A percentile compares a stretch with the other conserved stretches of the same genome.
These are phyloP conservation scores for Argyrosomus regius DNA, from an alignment of 2,797 vertebrate genomes.

Conservation along the genomic window DNA sequence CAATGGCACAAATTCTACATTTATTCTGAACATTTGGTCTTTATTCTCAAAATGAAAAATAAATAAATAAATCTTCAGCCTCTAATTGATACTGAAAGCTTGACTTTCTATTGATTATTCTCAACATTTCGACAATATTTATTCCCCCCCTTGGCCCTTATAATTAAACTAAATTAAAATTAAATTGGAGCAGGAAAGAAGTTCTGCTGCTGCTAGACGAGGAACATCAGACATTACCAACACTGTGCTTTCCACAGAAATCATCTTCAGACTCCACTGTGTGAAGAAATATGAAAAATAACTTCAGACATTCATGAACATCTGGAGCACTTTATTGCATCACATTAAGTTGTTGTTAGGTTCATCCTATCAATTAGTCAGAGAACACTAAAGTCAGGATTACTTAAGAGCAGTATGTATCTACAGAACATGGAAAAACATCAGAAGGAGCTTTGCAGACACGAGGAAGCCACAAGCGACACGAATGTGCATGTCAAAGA, in stretches of 20 bases:
- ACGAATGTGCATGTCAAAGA: conserved; percentile 46
- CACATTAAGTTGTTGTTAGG: conserved; percentile 76
- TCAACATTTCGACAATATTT: not conserved
- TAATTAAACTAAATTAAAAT: no score
- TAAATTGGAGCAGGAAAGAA: not conserved
- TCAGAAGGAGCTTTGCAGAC: conserved; percentile 50
- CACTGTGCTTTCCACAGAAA: not conserved
- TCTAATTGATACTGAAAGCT: no score
- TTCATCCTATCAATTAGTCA: conserved; percentile 74
- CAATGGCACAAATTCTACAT: no score
- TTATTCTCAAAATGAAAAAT: no score
- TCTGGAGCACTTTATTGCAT: conserved; percentile 78
- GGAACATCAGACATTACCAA: not conserved
- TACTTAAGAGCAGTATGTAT: conserved; percentile 58
- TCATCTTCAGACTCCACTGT: no score
- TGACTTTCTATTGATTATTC: no score
- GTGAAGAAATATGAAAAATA: not conserved
- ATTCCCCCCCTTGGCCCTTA: no score
- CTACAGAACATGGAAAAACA: conserved; percentile 65
- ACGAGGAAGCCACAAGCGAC: conserved; percentile 52
- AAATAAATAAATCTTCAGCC: no score
- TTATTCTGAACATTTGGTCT: no score
- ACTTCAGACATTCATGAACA: conserved; percentile 34
- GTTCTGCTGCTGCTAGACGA: not conserved
- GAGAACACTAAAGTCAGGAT: conserved; percentile 63